Evolutionary conservation across 2,888 invertebrate genomes (phyloP).

Genomic region (Epistrophe eligans): DNA sequence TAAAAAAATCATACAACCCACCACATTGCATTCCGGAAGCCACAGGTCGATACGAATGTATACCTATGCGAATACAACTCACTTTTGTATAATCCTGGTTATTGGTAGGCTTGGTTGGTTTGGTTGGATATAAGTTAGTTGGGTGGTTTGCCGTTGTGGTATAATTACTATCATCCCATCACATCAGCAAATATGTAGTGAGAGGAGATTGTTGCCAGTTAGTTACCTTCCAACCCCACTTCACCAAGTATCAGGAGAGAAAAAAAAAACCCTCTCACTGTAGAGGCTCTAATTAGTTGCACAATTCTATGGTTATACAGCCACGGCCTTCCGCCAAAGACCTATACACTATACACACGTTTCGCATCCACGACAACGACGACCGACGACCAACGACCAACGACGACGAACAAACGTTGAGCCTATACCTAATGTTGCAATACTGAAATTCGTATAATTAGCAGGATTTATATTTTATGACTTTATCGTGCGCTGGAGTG

Average conservation of each 20-base stretch:
- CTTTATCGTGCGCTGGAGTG: slow-evolving; percentile 68
- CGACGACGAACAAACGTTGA: slow-evolving; percentile 12
- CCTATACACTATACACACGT: slow-evolving; percentile 12
- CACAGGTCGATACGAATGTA: slow-evolving; percentile 58
- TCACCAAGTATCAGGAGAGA: neutral
- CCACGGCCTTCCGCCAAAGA: slow-evolving; percentile 6
- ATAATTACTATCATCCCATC: slow-evolving; percentile 66
- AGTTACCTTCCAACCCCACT: neutral
- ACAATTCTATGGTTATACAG: slow-evolving; percentile 55
- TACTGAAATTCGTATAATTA: slow-evolving; percentile 75
- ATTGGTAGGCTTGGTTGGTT: slow-evolving; percentile 16
- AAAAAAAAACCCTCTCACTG: slow-evolving; percentile 37
- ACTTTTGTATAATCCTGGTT: slow-evolving; percentile 42
- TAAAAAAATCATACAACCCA: slow-evolving; percentile 14
- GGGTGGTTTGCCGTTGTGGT: slow-evolving; percentile 27
- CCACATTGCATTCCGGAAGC: slow-evolving; percentile 63
- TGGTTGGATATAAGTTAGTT: slow-evolving; percentile 35
- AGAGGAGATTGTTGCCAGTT: slow-evolving; percentile 58
- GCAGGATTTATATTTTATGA: slow-evolving; percentile 76
- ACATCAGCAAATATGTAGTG: slow-evolving; percentile 59
- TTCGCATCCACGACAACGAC: slow-evolving; percentile 10
- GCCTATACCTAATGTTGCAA: slow-evolving; percentile 38
- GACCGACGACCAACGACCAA: slow-evolving; percentile 16
- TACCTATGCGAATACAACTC: neutral
- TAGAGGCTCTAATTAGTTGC: slow-evolving; percentile 74